Evolutionary conservation across 2,888 invertebrate species (phyloP), one percentile per base, ranked within the genome.

Genomic region (Scrobipalpa atriplicella): DNA sequence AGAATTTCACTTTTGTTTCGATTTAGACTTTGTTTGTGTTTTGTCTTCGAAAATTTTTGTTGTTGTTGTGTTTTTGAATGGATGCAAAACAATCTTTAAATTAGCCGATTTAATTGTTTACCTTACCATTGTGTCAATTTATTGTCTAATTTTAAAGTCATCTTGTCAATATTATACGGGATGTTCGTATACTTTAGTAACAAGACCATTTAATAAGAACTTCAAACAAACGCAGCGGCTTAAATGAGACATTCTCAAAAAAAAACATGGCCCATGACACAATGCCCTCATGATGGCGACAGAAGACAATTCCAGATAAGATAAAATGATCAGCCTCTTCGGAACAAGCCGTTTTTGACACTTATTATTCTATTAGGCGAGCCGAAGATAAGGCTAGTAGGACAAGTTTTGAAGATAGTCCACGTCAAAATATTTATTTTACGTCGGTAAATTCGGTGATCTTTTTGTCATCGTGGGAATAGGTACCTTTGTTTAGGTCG

Each of bases 401-500:
- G 21, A 51, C 47, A 51, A 66, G 65, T 61, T 39, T 63, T 8
- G 47, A 71, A 75, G 72, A 77, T 69, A 68, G 69, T 69, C 67
- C 69, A 71, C 80, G 85, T 86, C 84, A 83, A 81, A 85, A 85
- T 85, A 83, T 85, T 85, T 85, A 82, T 82, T 78, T 73, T 74
- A 74, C 6, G n/a, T 58, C 1, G 13, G 29, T 36, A 18, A 19
- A 18, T 52, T 52, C 19, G 5, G 47, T 47, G 0, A 1, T n/a
- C 16, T 16, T 47, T 47, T 16, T 47, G 8, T 47, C n/a, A 16
- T 16, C 47, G 47, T 47, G 47, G 47, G 47, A 47, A 47, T 47
- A n/a, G n/a, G n/a, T n/a, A n/a, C n/a, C n/a, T n/a, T n/a, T n/a
- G n/a, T n/a, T n/a, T n/a, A n/a, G n/a, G n/a, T n/a, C n/a, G n/a